These are phyloP conservation scores for Parazoanthus darwini DNA, from an alignment of 92 coral and sea anemone genomes.

Conservation along the genomic window DNA sequence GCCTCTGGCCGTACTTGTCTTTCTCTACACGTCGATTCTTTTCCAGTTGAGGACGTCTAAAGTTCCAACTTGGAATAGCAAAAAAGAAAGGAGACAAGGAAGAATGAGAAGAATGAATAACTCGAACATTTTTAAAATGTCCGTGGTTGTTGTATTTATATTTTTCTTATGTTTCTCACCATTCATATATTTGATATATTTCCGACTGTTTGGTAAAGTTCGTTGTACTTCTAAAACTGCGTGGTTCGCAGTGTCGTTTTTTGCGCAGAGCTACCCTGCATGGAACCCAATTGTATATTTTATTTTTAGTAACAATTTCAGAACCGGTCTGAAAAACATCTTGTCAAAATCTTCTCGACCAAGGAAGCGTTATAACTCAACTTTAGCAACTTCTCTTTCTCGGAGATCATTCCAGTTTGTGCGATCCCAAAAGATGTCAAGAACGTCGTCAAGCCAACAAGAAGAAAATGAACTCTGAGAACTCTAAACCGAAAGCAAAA, in stretches of 20 bases:
- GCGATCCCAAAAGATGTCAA: no score
- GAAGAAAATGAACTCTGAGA: no score
- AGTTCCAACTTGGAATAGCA: slow-evolving; percentile 33
- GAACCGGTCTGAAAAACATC: slow-evolving; percentile 8
- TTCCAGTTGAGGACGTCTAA: slow-evolving; percentile 38
- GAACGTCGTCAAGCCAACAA: no score
- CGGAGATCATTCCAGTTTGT: no score
- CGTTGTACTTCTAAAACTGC: neutral
- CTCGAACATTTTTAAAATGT: slow-evolving; percentile 50
- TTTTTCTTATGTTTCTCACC: slow-evolving; percentile 63
- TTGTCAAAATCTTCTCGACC: no score
- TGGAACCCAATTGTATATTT: slow-evolving; percentile 39
- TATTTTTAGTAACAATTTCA: slow-evolving; percentile 25
- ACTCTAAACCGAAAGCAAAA: no score
- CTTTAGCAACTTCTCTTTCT: no score
- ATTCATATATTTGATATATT: slow-evolving; percentile 9
- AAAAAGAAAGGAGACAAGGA: slow-evolving; percentile 29
- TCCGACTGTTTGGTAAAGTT: neutral
- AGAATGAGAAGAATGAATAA: slow-evolving; percentile 42
- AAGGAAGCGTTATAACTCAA: no score
- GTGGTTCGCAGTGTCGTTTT: neutral
- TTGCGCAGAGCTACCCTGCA: slow-evolving; percentile 28
- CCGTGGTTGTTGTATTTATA: slow-evolving; percentile 43
- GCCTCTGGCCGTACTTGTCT: slow-evolving; percentile 34
- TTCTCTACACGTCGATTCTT: slow-evolving; percentile 49